phyloP scores from a whole-genome alignment of 2,113 vertebrate genomes.

The Triplophysa siluroides region DNA sequence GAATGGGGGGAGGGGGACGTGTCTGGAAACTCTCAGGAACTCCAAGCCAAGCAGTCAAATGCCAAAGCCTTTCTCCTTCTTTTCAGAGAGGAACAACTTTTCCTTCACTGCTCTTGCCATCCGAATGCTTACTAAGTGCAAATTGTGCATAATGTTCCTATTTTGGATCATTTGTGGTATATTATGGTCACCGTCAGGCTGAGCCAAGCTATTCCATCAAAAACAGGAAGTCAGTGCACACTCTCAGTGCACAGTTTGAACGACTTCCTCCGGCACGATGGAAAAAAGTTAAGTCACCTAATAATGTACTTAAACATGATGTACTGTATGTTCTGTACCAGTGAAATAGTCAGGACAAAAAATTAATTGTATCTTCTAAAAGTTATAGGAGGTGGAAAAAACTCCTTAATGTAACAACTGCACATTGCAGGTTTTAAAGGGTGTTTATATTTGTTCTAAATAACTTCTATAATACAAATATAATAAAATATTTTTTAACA shows the following conservation, averaged over 20 bases:
- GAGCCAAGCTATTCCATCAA: constrained; percentile 46
- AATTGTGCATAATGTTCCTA: constrained; percentile 56
- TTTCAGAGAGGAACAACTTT: constrained; percentile 46
- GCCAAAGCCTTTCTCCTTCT: constrained; percentile 49
- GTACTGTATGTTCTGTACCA: too few relatives aligned
- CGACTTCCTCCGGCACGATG: not conserved
- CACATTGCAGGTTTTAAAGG: too few relatives aligned
- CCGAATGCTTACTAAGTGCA: constrained; percentile 50
- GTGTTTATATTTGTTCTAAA: not conserved
- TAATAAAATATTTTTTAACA: not conserved
- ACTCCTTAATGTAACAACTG: too few relatives aligned
- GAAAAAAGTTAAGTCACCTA: too few relatives aligned
- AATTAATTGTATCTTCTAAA: too few relatives aligned
- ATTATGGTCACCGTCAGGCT: constrained; percentile 39
- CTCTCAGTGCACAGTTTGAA: constrained; percentile 7
- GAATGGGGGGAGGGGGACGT: constrained; percentile 23
- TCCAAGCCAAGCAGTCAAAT: constrained; percentile 41
- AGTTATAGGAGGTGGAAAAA: too few relatives aligned
- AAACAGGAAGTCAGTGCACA: constrained; percentile 44
- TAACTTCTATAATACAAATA: not conserved
- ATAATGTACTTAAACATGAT: too few relatives aligned
- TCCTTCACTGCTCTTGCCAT: constrained; percentile 51
- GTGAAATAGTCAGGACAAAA: too few relatives aligned
- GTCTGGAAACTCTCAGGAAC: constrained; percentile 46
- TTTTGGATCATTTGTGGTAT: constrained; percentile 46